Conservation (phyloP, 2,888 invertebrate genomes). For the Venusia cambrica region DNA sequence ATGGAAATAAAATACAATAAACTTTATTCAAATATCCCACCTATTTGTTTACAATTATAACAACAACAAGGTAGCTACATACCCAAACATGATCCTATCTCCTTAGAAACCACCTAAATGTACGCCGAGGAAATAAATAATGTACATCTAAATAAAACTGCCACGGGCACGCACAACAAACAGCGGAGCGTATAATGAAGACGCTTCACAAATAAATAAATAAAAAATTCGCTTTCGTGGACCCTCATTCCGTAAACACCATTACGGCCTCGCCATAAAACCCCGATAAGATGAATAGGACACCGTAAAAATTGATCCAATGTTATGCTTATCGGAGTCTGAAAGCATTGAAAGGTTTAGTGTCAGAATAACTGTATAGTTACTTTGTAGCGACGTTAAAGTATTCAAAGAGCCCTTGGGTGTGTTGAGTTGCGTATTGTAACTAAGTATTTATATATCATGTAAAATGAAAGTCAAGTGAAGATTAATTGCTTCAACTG, state of each 20-base stretch:
- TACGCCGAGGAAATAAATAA: constrained; percentile 2
- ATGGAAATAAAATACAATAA: no score
- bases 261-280: constrained; percentile 57
- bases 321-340: constrained; percentile 45
- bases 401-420: no score
- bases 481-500: no score
- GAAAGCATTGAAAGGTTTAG: constrained; percentile 29
- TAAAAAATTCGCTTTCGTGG: constrained; percentile 37
- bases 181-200: constrained; percentile 39
- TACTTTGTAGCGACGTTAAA: constrained; percentile 1
- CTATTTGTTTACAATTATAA: no score
- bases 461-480: no score
- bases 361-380: constrained; percentile 1
- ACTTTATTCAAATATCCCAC: no score
- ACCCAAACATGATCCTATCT: no score
- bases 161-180: constrained; percentile 35
- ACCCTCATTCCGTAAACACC: constrained; percentile 53
- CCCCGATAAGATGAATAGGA: constrained; percentile 63
- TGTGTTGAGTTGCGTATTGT: no score
- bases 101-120: not conserved
- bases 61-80: no score
- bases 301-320: constrained; percentile 52
- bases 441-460: no score
- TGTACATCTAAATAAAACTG: constrained; percentile 36
- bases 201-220: constrained; percentile 52